Base-by-base conservation (phyloP, 1,140 invertebrate genomes). In the Sminthurinus signatus region DNA sequence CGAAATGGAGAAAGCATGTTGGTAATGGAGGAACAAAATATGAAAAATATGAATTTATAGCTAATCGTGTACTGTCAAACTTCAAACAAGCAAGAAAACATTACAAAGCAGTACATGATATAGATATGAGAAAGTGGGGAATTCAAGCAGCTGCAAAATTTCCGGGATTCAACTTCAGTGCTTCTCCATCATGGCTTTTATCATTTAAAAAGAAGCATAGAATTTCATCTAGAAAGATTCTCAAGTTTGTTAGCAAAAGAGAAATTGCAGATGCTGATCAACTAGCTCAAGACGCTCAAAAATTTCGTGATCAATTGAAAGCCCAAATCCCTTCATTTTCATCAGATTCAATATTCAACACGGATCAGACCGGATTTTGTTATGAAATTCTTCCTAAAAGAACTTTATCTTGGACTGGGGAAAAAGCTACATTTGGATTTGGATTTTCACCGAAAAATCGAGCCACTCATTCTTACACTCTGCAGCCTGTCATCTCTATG, bases 381-480 rank as follows among this genome's bases (percentile, higher is more conserved):
- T 60, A 60, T 50, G 63, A 62, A 28, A 36, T 65, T 1, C 32
- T 36, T 23, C 12, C 29, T 14, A 12, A n/a, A 14, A 5, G 52
- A 23, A 65, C 59, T 29, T 42, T 58, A 2, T 43, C 63, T 1
- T 23, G n/a, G 2, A 57, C 10, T 3, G 58, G 64, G 27, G 64
- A 69, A 58, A 56, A 59, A 48, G 2, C 3, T 17, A 50, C 44
- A 8, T 66, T 57, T 51, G 57, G 31, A 2, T 57, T 58, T 29
- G 51, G 64, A 27, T 55, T 56, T 43, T 66, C 64, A 15, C 65
- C 65, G 1, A 64, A 56, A 54, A 65, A 64, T 39, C 17, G 54
- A n/a, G 50, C 39, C 17, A 68, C 66, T 1, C 62, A 65, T 29
- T 60, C 57, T 1, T 69, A 69, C 31, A 69, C 67, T 17, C 54